Percentiles rank a stretch among this genome's conserved stretches.
phyloP scores from a whole-genome alignment of 2,888 invertebrate species.

The Keiferia lycopersicella region DNA sequence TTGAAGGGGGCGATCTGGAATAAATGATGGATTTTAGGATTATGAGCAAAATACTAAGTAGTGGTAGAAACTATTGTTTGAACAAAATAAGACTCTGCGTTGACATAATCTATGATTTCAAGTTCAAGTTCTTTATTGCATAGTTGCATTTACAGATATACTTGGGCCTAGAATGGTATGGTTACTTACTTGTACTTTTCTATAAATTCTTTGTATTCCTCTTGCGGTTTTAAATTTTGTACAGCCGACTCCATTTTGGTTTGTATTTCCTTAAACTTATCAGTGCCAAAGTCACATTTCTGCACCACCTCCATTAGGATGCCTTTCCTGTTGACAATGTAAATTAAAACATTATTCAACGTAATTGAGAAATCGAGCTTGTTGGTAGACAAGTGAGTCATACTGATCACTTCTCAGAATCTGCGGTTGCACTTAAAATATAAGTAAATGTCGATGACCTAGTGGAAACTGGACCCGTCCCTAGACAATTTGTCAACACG shows the following conservation, averaged over 20 bases:
- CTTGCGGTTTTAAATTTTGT: slow-evolving; percentile 89
- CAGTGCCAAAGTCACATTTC: slow-evolving; percentile 89
- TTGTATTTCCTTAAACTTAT: slow-evolving; percentile 90
- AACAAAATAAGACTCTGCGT: too few relatives aligned
- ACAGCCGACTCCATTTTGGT: slow-evolving; percentile 88
- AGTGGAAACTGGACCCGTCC: slow-evolving; percentile 9
- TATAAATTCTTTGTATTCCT: slow-evolving; percentile 94
- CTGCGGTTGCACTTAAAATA: slow-evolving; percentile 18
- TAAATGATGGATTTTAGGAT: neutral
- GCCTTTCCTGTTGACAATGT: slow-evolving; percentile 82
- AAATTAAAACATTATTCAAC: neutral
- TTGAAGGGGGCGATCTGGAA: slow-evolving; percentile 88
- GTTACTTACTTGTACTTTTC: slow-evolving; percentile 90
- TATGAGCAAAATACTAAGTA: too few relatives aligned
- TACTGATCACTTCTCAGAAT: slow-evolving; percentile 21
- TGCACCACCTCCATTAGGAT: slow-evolving; percentile 90
- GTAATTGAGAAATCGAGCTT: neutral
- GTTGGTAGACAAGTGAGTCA: slow-evolving; percentile 15
- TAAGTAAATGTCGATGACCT: slow-evolving; percentile 21
- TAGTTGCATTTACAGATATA: too few relatives aligned
- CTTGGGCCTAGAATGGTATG: too few relatives aligned
- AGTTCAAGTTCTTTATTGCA: too few relatives aligned
- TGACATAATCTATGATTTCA: too few relatives aligned
- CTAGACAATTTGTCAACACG: slow-evolving; percentile 13
- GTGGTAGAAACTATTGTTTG: too few relatives aligned